Evolutionary conservation across 1,140 invertebrate genomes (phyloP), one percentile per base, ranked within the genome.

Genomic region (Brevipalpus yothersi): DNA sequence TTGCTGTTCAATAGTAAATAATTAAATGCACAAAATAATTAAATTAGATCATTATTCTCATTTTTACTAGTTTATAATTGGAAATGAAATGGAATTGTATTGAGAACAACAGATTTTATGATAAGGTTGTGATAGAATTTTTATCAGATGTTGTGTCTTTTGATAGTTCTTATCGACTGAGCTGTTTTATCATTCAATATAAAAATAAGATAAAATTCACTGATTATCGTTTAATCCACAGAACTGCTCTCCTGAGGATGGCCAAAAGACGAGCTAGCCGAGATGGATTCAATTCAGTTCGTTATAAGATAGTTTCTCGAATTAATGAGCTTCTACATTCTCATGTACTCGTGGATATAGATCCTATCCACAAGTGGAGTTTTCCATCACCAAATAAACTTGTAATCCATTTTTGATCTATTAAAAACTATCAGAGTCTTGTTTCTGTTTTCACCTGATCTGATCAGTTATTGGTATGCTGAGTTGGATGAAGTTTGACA

Each of bases 271-370:
- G 66, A 10, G 60, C 62, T 9, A 58, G 58, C 9, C 47, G 65
- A 23, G 66, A 66, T 56, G 66, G 66, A 5, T 58, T 66, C 10
- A 65, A 61, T 40, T 66, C 66, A 41, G 65, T 62, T 17, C 66
- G 62, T 47, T 66, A 66, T 56, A 41, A 53, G 15, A 57, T 66
- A 15, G 40, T 66, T 21, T 59, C 53, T 56, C 58, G 58, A n/a
- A 41, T 65, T 53, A 45, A 61, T 21, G 19, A 60, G 53, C 56
- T 58, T 21, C 42, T 66, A 53, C 61, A 67, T 62, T 19, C 23
- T 12, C 59, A 65, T 55, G 13, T 66, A 45, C 51, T 61, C 43
- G 55, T 66, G 41, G 60, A 68, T 59, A 64, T 67, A 31, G 64
- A 62, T 45, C 42, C 59, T 21, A 60, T 65, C 41, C 66, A 67